Evolutionary conservation across 2,113 vertebrate genomes (phyloP), one percentile per base, ranked within the genome.

Genomic region (Rhizomys pruinosus): DNA sequence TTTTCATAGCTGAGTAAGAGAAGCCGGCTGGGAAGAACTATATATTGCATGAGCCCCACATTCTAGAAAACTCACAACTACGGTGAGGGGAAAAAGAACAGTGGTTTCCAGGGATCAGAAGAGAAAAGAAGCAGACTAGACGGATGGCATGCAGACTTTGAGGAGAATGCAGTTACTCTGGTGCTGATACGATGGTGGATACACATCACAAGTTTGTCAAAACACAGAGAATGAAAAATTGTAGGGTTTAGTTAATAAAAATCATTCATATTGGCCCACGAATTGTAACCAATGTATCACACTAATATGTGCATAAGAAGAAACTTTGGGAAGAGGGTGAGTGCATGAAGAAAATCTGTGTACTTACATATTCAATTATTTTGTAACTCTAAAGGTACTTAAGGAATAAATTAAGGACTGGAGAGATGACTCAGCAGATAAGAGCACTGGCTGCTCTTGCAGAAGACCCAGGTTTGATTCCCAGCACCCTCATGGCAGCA

Each of bases 161-260:
- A 55, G 59, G 61, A 74, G 29, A 69, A 42, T 82, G 7, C 17
- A 77, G 39, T 34, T 72, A 13, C 37, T 47, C 29, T 71, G 32
- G 52, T 44, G 47, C 25, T 79, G 39, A 37, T 57, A 0, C 47
- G 66, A 44, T 9, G 29, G 27, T 85, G 23, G 15, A 61, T 29
- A 68, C 1, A 9, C 6, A 6, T 23, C 34, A 55, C n/a, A n/a
- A 23, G 27, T 81, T 74, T 90, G 44, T 88, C 22, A 74, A 84
- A 87, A 79, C 52, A 27, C 5, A 52, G 7, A 89, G 42, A 68
- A 59, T 16, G 1, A 25, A 27, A 9, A 7, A 17, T 77, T 32
- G 3, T 42, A 37, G 57, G 9, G n/a, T 89, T 88, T 61, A 73
- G 55, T 82, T 84, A 63, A 78, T 91, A 63, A 82, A 79, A 87